Evolutionary conservation across 2,113 vertebrate species (phyloP), one percentile per base, ranked within the genome.

Genomic region (Zosterops japonicus): DNA sequence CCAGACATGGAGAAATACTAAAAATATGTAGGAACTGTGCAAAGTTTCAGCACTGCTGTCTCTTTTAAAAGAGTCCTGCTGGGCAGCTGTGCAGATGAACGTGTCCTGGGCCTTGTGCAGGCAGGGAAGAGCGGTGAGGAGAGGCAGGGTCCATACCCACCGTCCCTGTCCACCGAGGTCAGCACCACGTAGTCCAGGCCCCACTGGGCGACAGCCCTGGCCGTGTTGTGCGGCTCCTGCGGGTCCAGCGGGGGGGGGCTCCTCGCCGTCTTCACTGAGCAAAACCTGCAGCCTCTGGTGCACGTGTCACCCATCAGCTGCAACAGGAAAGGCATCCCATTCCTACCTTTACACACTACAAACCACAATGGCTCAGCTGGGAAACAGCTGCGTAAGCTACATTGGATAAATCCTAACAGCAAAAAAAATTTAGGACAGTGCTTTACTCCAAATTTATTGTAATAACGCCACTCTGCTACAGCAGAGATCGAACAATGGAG

Each of bases 151-250:
- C 46, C 47, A 49, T 13, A 97, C 98, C 96, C 90, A 99, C 99
- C 99, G 4, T 99, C 99, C 96, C 99, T 98, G 97, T 99, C 99
- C 50, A 99, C 99, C 1, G 99, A 99, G 0, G 99, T 99, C 85
- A 99, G 95, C 29, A 99, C 99, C n/a, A 99, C 99, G 2, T 99
- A 99, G 96, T 99, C 99, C 95, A 99, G 97, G n/a, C 99, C 99
- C 99, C 99, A 99, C 33, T 98, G 98, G 5, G 98, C 98, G 21
- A 99, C 98, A 9, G 99, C 99, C 96, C 98, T 97, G 41, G 99
- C 99, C 4, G 99, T 99, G 79, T 99, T 99, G 95, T 98, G 97
- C 3, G 99, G 99, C 95, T 99, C 99, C 7, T 97, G 77, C 1
- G 98, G 98, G 90, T 99, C 99, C 84, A 98, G 97, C 1, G 99